Conservation (phyloP, 2,113 vertebrate genomes). For the Hippocampus barbouri region DNA sequence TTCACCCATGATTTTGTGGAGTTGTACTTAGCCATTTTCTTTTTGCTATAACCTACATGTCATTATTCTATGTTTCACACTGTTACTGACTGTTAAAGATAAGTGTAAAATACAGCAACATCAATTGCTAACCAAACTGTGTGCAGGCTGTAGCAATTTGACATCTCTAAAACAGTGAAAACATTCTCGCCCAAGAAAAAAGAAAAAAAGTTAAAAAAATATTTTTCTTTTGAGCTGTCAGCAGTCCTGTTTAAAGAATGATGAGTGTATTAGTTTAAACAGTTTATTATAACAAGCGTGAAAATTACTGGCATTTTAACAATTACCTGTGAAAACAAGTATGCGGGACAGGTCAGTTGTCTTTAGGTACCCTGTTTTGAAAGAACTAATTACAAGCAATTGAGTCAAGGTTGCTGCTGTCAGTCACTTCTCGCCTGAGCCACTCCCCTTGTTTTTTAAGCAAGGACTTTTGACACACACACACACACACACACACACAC, state of each 20-base stretch:
- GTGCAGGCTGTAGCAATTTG: conserved; percentile 46
- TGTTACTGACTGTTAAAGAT: neutral
- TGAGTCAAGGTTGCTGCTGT: conserved; percentile 88
- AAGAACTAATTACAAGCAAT: conserved; percentile 93
- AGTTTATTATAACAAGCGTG: conserved; percentile 69
- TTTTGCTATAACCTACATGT: neutral
- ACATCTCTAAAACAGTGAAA: conserved; percentile 43
- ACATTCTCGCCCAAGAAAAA: conserved; percentile 22
- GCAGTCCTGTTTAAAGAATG: conserved; percentile 54
- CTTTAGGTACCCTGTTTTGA: conserved; percentile 69
- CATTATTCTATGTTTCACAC: neutral
- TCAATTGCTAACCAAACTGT: conserved; percentile 9
- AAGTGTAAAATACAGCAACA: conserved; percentile 6
- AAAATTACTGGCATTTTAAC: conserved; percentile 70
- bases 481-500: neutral
- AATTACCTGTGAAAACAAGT: conserved; percentile 73
- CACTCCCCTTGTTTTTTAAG: conserved; percentile 75
- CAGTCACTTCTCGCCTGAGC: conserved; percentile 77
- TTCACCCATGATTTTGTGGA: neutral
- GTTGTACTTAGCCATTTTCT: neutral
- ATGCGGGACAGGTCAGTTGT: conserved; percentile 65
- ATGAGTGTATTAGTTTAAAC: conserved; percentile 67
- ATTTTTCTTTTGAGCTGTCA: conserved; percentile 53
- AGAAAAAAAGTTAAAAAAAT: conserved; percentile 52
- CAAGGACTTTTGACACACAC: conserved; percentile 70